Conservation (phyloP, 2,888 invertebrate genomes). For the Aspidiotus destructor region DNA sequence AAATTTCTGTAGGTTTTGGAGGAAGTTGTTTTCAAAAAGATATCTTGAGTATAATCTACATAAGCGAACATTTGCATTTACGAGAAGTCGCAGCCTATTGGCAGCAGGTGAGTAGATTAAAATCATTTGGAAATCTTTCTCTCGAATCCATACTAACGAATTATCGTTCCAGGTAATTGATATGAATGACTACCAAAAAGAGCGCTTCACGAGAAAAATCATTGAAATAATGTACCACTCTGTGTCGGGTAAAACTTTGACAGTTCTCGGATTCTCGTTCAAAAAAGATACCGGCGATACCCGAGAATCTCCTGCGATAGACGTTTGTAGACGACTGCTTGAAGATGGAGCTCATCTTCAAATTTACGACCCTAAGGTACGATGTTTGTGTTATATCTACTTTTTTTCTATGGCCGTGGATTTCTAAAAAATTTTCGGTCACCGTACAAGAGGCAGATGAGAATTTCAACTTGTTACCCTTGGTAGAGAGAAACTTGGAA, state of each 20-base stretch:
- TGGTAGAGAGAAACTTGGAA: no score
- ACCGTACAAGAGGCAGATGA: no score
- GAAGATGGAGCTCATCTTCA: conserved; percentile 91
- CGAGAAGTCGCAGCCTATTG: conserved; percentile 96
- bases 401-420: no score
- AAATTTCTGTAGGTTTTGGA: conserved; percentile 62
- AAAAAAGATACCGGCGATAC: conserved; percentile 99
- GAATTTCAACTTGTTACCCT: no score
- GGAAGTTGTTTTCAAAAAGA: conserved; percentile 99
- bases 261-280: conserved; percentile 94
- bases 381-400: no score
- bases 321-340: conserved; percentile 79
- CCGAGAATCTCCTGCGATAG: conserved; percentile 92
- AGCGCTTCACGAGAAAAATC: conserved; percentile 75
- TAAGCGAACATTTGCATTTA: conserved; percentile 89
- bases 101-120: conserved; percentile 64
- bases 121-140: neutral
- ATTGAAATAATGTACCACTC: conserved; percentile 93
- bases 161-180: conserved; percentile 66
- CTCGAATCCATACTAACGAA: neutral
- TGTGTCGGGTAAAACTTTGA: conserved; percentile 88
- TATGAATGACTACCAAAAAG: conserved; percentile 94
- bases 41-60: conserved; percentile 91
- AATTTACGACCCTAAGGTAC: conserved; percentile 94
- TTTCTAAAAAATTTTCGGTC: no score